phyloP scores from a whole-genome alignment of 2,113 vertebrate genomes.

The Laticauda laticaudata region DNA sequence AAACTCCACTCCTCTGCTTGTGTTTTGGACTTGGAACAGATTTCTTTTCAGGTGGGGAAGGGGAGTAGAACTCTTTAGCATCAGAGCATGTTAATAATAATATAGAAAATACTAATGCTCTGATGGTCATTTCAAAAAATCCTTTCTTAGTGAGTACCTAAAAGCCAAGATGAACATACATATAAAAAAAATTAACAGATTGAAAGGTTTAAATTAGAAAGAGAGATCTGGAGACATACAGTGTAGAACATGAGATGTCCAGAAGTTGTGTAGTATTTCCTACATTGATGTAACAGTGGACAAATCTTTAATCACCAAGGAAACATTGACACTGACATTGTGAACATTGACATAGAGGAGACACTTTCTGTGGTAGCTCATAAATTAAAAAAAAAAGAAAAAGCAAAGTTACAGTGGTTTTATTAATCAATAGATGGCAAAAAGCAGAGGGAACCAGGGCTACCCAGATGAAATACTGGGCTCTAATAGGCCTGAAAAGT shows the following conservation, averaged over 20 bases:
- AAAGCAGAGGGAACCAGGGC: conserved; percentile 2
- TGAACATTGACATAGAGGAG: neutral
- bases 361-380: neutral
- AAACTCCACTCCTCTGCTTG: no score
- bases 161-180: no score
- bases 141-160: no score
- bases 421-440: neutral
- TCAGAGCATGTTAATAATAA: no score
- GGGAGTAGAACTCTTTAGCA: no score
- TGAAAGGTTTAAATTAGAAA: neutral
- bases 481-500: conserved; percentile 7
- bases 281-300: neutral
- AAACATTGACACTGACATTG: no score
- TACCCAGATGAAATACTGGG: conserved; percentile 37
- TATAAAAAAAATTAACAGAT: no score
- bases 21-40: no score
- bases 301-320: neutral
- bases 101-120: no score
- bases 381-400: neutral
- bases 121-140: no score
- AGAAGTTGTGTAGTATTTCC: neutral
- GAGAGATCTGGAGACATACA: neutral
- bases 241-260: neutral
- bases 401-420: neutral
- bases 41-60: no score